Base-by-base conservation (phyloP, 92 coral and sea anemone genomes). In the Zoanthus solanderi region DNA sequence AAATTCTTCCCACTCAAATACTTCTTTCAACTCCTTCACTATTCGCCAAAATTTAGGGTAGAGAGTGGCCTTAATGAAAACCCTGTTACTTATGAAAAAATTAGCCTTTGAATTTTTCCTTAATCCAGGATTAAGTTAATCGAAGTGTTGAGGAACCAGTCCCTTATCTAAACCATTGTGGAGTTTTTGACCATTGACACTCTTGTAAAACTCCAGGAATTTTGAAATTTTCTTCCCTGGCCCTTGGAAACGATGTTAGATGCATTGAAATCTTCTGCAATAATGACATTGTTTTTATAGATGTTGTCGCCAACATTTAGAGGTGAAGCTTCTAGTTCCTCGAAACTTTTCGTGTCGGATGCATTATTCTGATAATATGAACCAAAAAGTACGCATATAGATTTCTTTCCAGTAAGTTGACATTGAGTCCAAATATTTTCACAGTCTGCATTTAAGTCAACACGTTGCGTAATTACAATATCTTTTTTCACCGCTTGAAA, bases 401-500 rank as follows among this genome's bases (percentile, higher is more conserved):
- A 61, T 29, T 78, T 30, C 56, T 48, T 17, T 54, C 89, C 90
- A 34, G 91, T 74, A 47, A 90, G 83, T 82, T 92, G 93, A 92
- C 42, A 34, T 34, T 34, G 42, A 34, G 42, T 34, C 3, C 42
- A 34, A 34, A 3, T 34, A 0, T 1, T 83, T 50, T 87, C 95
- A 67, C 95, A 89, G 74, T 83, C 90, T 15, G 94, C 72, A 74
- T 92, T 88, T 9, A 65, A 71, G 28, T 89, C 92, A 9, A 84
- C 8, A 73, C 84, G 91, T 82, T 92, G 89, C 28, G 92, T 86
- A 9, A 89, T 54, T 57, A 92, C 87, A 2, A 89, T n/a, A 47
- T 93, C 90, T 46, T 84, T 88, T 86, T 93, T 93, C 58, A 88
- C 82, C 47, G 88, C 95, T 74, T 93, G 95, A 75, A 93, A 93